Evolutionary conservation across 1,140 invertebrate genomes (phyloP), one percentile per base, ranked within the genome.

Genomic region (Sminthurides bifidus): DNA sequence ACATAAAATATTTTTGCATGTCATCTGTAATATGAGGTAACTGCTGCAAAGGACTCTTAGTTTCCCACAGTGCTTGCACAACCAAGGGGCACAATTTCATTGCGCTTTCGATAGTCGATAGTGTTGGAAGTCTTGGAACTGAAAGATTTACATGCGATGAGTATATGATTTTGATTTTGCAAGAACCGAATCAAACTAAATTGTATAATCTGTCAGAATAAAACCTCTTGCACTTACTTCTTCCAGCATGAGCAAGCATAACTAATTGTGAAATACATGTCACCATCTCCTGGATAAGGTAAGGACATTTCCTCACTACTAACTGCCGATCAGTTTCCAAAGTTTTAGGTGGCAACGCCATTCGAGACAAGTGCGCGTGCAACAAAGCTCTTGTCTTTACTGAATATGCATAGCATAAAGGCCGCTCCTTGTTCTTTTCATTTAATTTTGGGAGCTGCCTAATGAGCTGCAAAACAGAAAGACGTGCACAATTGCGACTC

Each of bases 21-120:
- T 96, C 91, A 67, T 96, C 92, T 24, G 80, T 85, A 43, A 99
- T 82, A 70, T 98, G 89, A 37, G 96, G 96, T 54, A 99, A 73
- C 74, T 99, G 95, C 6, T 97, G 74, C 12, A 99, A 70, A 2
- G 92, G 87, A 46, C 54, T 56, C 12, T 51, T 53, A 67, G 81
- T 84, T 64, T 95, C 90, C 88, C 92, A 96, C 40, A 98, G 74
- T 0, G 80, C 95, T 77, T 99, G 96, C 0, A 98, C 88, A 43
- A 98, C 81, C 87, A 98, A 93, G 45, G 92, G 90, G 61, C 84
- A 85, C 27, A 97, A 70, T 73, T 94, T 96, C 90, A 98, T 97
- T 65, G 88, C 87, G 71, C 93, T 94, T 73, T 99, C 95, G 56
- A 98, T 84, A 2, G 94, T 97, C 67, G 93, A 90, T 59, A 98